These are phyloP conservation scores for Ariopsis seemanni DNA, from an alignment of 2,113 vertebrate genomes.

Conservation along the genomic window DNA sequence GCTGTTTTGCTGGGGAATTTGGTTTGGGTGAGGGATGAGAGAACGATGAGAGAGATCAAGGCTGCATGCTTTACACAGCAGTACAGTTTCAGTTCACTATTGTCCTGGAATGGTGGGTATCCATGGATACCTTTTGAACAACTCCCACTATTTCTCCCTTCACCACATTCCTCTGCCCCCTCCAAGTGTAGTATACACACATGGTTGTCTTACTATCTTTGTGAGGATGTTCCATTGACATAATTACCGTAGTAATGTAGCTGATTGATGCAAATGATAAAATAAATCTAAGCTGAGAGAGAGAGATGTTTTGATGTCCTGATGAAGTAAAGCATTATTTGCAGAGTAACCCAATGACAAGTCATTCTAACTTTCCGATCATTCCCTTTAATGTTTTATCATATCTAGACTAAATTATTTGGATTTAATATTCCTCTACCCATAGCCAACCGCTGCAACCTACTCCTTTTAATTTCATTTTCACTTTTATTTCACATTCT, in stretches of 20 bases:
- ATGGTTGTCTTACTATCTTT: background rate
- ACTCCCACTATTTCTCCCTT: slow-evolving; percentile 62
- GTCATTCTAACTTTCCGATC: background rate
- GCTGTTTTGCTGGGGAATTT: slow-evolving; percentile 14
- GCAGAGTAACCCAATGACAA: background rate
- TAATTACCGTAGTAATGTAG: slow-evolving; percentile 2
- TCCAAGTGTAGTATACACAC: background rate
- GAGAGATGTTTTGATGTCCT: background rate
- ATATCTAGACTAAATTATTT: background rate
- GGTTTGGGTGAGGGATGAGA: slow-evolving; percentile 29
- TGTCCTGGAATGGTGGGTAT: slow-evolving; percentile 61
- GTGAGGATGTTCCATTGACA: background rate
- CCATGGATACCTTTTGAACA: slow-evolving; percentile 68
- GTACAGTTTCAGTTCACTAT: slow-evolving; percentile 59
- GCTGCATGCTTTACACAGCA: slow-evolving; percentile 52
- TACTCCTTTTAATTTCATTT: background rate
- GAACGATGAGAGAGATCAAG: background rate
- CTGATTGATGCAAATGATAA: background rate
- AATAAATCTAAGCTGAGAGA: background rate
- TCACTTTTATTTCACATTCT: background rate
- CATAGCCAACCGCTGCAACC: background rate
- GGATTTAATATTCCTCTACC: background rate
- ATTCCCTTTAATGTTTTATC: background rate
- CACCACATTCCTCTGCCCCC: slow-evolving; percentile 49
- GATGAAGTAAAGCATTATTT: slow-evolving; percentile 4